Evolutionary conservation across 2,888 invertebrate species (phyloP), one percentile per base, ranked within the genome.

Genomic region (Leptopilina syphax): DNA sequence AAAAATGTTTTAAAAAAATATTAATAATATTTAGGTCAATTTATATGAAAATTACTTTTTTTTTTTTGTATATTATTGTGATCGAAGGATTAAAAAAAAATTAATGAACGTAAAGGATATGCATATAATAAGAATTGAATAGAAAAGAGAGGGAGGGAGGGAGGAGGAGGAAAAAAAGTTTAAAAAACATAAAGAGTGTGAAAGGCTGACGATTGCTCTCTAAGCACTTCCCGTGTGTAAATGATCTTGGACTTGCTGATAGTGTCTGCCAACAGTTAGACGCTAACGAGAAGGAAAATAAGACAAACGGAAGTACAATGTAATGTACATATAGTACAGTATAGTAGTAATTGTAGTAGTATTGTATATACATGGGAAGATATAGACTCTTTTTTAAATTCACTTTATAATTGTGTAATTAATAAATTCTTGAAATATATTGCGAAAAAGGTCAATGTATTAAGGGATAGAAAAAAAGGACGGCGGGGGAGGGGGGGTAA

Each of bases 21-120:
- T 18, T 18, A 18, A 18, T 18, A 18, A 18, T 18, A 18, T 18
- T 18, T 18, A 18, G 18, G 18, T 18, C 18, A 18, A 18, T 18
- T 18, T 18, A 18, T 18, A 18, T 18, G 18, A 18, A 18, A 18
- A 1, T 27, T 27, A 27, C 3, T 27, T 27, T 27, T 27, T 27
- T 27, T 27, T 1, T 27, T 27, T 1, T 3, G 1, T 27, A 27
- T 27, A 27, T 27, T 27, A 3, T 18, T 18, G 18, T 27, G 27
- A 27, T 27, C 3, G 27, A 2, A 27, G 3, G 0, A 27, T 27
- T 27, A 27, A 27, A 27, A 27, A 27, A 27, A 27, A 27, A 85
- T 85, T 85, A 82, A 84, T 83, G 84, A 82, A 84, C 81, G 85
- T 84, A 85, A 85, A 84, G 85, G 85, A 85, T 84, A 84, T 79